Evolutionary conservation across 2,113 vertebrate species (phyloP), one percentile per base, ranked within the genome.

Genomic region (Podocnemis expansa): DNA sequence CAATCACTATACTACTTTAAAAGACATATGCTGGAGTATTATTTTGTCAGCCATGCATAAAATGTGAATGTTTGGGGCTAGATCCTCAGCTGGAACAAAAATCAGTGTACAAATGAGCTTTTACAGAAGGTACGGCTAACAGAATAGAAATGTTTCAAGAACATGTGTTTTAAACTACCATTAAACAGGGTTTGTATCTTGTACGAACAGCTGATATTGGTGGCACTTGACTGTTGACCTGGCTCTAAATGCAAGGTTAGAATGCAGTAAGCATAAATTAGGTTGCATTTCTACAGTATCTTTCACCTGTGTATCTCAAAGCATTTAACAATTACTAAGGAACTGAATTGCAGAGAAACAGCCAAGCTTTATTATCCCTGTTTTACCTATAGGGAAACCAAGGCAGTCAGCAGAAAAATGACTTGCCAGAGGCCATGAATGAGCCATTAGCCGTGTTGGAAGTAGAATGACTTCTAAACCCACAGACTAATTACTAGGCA

Each of bases 31-130:
- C 82, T 2, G 94, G 38, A 96, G 85, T 81, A 79, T 83, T 95
- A 89, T 73, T 96, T 90, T 8, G 45, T 93, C 96, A 97, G 56
- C n/a, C 16, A 51, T 25, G 24, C 88, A 89, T 90, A 90, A 96
- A 96, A 96, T 93, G 86, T 84, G 96, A 96, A 96, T 83, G 5
- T 3, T 63, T 78, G 11, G 14, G 49, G 87, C 24, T 80, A 73
- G 88, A 16, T 43, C 84, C 60, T 90, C 73, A 87, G 93, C 88
- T 94, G 89, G 41, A 91, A 84, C 81, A 91, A 94, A 73, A 94
- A 73, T 24, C 25, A 1, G 60, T 73, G 88, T 41, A 43, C 21
- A 43, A 41, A 73, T 22, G 38, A 41, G 21, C 70, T 73, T 38
- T 41, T 73, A 73, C n/a, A 96, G 60, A 89, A 90, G 88, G 19